phyloP scores from a whole-genome alignment of 2,797 vertebrate species.

The Channa striata region DNA sequence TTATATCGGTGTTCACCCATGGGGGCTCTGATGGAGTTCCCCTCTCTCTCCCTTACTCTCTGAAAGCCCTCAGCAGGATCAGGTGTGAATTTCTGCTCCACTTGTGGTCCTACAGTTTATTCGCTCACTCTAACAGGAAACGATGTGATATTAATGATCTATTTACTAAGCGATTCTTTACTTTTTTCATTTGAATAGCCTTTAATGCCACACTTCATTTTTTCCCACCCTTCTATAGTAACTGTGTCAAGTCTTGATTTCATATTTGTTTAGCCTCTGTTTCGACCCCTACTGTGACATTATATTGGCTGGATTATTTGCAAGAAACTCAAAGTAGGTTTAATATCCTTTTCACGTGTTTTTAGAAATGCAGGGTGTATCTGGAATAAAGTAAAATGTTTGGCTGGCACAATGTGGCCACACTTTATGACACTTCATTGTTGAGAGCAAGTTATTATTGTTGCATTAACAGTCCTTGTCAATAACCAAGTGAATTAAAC shows the following conservation, averaged over 20 bases:
- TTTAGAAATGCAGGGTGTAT: neutral
- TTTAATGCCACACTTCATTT: neutral
- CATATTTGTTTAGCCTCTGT: neutral
- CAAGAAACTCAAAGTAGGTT: too few species aligned
- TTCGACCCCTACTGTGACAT: neutral
- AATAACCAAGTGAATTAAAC: neutral
- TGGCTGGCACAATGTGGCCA: too few species aligned
- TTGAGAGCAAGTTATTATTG: neutral
- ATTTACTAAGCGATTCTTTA: conserved; percentile 38
- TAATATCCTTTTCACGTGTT: neutral
- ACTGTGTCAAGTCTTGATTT: conserved; percentile 1
- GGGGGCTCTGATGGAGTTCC: conserved; percentile 52
- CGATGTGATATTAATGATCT: conserved; percentile 50
- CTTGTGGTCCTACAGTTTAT: conserved; percentile 62
- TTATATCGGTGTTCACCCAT: conserved; percentile 26
- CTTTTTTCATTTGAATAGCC: neutral
- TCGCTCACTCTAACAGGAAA: conserved; percentile 46
- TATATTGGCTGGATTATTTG: neutral
- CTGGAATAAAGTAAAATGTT: neutral
- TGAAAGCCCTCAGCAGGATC: conserved; percentile 40
- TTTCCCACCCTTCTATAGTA: neutral
- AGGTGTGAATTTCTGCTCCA: conserved; percentile 66
- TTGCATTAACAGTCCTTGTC: neutral
- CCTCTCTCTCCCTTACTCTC: conserved; percentile 17
- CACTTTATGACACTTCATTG: neutral